phyloP scores from a whole-genome alignment of 2,113 vertebrate genomes.

The Labeo catla region DNA sequence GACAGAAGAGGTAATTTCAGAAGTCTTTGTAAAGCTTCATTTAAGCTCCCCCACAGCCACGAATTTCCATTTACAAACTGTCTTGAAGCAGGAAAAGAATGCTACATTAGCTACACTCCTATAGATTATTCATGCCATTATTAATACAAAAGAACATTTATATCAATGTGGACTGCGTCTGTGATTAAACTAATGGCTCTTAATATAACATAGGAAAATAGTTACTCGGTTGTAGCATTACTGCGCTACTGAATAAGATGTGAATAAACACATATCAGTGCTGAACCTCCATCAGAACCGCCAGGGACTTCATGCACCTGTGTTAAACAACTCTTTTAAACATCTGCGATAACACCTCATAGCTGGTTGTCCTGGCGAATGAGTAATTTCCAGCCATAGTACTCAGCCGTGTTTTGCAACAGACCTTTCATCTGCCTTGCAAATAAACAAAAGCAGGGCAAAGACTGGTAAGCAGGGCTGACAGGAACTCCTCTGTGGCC shows the following conservation, averaged over 20 bases:
- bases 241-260: neutral
- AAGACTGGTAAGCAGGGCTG: conserved; percentile 68
- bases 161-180: neutral
- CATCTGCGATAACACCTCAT: neutral
- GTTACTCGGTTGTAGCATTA: neutral
- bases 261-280: neutral
- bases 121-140: conserved; percentile 29
- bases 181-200: conserved; percentile 27
- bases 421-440: conserved; percentile 51
- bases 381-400: conserved; percentile 2
- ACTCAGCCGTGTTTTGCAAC: conserved; percentile 35
- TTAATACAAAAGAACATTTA: conserved; percentile 21
- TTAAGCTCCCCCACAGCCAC: neutral
- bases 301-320: neutral
- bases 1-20: conserved; percentile 19
- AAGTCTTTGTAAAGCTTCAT: conserved; percentile 20
- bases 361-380: neutral
- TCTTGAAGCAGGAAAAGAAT: neutral
- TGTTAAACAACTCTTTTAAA: conserved; percentile 6
- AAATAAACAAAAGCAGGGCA: conserved; percentile 59
- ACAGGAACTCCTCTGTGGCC: conserved; percentile 75
- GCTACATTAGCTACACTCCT: neutral
- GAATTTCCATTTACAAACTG: neutral
- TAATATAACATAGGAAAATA: conserved; percentile 21
- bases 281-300: neutral